phyloP scores from a whole-genome alignment of 2,888 invertebrate species.

The Eucera pruinosa region DNA sequence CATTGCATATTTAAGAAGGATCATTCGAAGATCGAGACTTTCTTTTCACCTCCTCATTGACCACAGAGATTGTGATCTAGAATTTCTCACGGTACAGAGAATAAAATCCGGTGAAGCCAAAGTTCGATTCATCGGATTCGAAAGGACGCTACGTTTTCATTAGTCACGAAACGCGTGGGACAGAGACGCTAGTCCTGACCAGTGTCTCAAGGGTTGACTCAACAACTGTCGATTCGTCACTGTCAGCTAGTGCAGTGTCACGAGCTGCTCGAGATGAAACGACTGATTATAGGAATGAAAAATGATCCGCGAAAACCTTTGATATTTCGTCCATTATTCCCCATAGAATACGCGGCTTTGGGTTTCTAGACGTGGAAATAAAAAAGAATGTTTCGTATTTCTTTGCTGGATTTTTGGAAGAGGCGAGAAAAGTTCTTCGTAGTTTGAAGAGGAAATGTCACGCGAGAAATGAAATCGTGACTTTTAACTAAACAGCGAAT shows the following conservation, averaged over 20 bases:
- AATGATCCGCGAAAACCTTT: conserved; percentile 84
- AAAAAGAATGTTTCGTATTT: conserved; percentile 25
- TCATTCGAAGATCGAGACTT: neutral
- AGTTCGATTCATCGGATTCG: conserved; percentile 41
- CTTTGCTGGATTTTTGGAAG: neutral
- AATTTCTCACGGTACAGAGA: conserved; percentile 39
- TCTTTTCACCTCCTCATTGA: neutral
- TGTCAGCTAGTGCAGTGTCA: conserved; percentile 83
- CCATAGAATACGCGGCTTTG: conserved; percentile 44
- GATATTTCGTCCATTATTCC: conserved; percentile 72
- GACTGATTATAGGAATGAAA: conserved; percentile 83
- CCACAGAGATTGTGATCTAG: conserved; percentile 3
- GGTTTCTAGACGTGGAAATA: conserved; percentile 54
- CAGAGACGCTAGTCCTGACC: conserved; percentile 50
- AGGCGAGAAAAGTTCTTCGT: neutral
- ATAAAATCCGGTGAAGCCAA: conserved; percentile 19
- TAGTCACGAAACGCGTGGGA: conserved; percentile 67
- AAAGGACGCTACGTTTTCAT: conserved; percentile 64
- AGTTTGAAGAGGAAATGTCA: neutral
- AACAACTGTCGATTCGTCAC: conserved; percentile 84
- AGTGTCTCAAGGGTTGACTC: conserved; percentile 81
- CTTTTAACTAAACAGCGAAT: neutral
- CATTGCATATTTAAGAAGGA: no score
- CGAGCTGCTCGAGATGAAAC: conserved; percentile 81
- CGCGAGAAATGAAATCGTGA: neutral